A percentile compares a stretch with the other conserved stretches of the same genome.
These are phyloP conservation scores for Rhagium mordax DNA, from an alignment of 2,888 invertebrate genomes.

Conservation along the genomic window DNA sequence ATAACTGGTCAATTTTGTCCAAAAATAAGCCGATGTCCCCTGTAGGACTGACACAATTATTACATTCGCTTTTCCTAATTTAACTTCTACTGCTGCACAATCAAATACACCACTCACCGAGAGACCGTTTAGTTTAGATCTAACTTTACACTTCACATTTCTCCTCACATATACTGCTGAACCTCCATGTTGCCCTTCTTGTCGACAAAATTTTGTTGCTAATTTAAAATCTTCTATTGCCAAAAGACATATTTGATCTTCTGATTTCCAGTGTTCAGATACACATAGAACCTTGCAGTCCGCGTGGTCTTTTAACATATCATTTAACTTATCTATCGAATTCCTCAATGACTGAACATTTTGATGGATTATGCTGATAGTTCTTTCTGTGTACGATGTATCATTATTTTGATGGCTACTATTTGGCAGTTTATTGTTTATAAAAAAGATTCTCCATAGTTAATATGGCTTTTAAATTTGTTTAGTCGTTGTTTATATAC, in stretches of 20 bases:
- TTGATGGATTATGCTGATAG: no score
- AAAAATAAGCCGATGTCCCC: background rate
- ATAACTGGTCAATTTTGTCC: background rate
- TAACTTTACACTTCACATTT: background rate
- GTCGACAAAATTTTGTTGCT: slow-evolving; percentile 6
- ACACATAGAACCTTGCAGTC: slow-evolving; percentile 3
- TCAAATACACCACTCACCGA: slow-evolving; percentile 6
- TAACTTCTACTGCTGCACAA: slow-evolving; percentile 3
- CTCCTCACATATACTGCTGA: slow-evolving; percentile 4
- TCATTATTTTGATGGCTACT: no score
- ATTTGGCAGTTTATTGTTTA: no score
- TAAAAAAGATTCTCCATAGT: no score
- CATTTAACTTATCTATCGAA: slow-evolving; percentile 1
- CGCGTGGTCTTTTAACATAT: background rate
- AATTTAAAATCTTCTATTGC: slow-evolving; percentile 9
- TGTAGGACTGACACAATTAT: slow-evolving; percentile 10
- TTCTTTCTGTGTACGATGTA: no score
- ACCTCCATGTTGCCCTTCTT: slow-evolving; percentile 20
- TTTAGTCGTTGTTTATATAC: no score
- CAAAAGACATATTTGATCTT: slow-evolving; percentile 8
- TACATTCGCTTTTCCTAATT: slow-evolving; percentile 2
- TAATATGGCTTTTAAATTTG: no score
- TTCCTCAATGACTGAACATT: no score
- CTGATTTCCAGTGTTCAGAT: slow-evolving; percentile 21
- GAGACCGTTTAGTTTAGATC: background rate